A percentile compares a stretch with the other conserved stretches of the same genome.
Evolutionary conservation across 1,140 invertebrate genomes (phyloP).

Genomic region (Drosophila ironensis): DNA sequence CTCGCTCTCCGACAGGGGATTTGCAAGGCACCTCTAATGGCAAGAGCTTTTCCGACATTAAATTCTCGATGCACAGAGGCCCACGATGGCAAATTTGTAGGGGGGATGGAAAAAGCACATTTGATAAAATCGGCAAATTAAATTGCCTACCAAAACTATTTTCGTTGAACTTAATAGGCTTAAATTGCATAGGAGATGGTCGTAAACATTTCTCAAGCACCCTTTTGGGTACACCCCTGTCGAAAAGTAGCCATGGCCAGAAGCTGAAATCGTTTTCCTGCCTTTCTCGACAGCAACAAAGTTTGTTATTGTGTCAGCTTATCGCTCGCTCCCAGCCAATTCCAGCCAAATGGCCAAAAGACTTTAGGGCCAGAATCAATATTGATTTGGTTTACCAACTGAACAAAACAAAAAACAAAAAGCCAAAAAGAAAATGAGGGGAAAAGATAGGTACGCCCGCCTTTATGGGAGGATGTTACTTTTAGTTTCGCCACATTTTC

Average conservation of each 20-base stretch:
- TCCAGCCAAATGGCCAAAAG: conserved; percentile 23
- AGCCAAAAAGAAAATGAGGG: too few species aligned
- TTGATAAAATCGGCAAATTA: too few species aligned
- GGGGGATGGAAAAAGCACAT: too few species aligned
- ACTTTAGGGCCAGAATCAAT: conserved; percentile 34
- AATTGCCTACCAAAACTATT: too few species aligned
- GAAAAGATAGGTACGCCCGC: background rate
- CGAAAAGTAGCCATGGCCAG: background rate
- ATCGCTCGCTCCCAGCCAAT: conserved; percentile 18
- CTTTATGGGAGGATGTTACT: conserved; percentile 39
- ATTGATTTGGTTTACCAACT: conserved; percentile 40
- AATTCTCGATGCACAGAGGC: conserved; percentile 2
- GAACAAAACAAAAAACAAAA: background rate
- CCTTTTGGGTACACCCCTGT: background rate
- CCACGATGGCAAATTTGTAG: background rate
- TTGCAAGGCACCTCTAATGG: conserved; percentile 20
- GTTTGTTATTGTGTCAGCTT: conserved; percentile 35
- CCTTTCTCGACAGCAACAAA: conserved; percentile 2
- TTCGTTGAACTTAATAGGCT: too few species aligned
- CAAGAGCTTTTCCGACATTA: conserved; percentile 30
- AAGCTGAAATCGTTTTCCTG: conserved; percentile 9
- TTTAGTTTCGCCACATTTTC: conserved; percentile 35
- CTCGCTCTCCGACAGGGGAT: conserved; percentile 14
- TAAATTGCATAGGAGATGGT: too few species aligned
- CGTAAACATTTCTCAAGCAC: too few species aligned